Percentiles rank a stretch among this genome's conserved stretches.
Conservation (phyloP, 2,888 invertebrate species). For the Anodontia alba region DNA sequence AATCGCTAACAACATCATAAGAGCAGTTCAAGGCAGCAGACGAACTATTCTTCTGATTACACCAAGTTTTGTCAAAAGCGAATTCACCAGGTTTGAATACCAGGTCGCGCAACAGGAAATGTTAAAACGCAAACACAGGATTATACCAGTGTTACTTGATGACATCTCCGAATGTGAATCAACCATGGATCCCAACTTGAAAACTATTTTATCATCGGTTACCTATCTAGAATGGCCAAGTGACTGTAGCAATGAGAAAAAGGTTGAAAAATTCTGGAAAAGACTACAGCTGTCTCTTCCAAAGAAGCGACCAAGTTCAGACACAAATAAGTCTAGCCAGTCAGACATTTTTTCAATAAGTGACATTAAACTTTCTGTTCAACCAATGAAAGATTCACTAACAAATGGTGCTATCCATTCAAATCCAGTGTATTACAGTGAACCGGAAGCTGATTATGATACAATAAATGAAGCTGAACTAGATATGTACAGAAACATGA, state of each 20-base stretch:
- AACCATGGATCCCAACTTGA: conserved; percentile 66
- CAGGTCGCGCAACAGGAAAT: conserved; percentile 76
- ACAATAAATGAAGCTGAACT: neutral
- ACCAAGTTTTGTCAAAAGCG: conserved; percentile 70
- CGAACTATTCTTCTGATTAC: conserved; percentile 70
- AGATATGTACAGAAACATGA: neutral
- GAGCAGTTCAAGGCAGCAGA: conserved; percentile 69
- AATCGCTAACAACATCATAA: conserved; percentile 73
- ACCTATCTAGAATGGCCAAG: conserved; percentile 72
- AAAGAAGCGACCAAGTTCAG: conserved; percentile 47
- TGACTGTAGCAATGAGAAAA: conserved; percentile 49
- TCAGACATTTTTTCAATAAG: neutral
- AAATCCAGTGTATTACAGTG: neutral
- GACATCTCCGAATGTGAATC: conserved; percentile 58
- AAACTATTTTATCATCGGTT: conserved; percentile 63
- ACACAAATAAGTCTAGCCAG: neutral
- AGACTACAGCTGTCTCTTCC: conserved; percentile 67
- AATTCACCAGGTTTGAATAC: conserved; percentile 74
- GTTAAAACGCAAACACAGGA: conserved; percentile 72
- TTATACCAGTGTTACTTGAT: conserved; percentile 71
- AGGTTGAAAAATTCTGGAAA: conserved; percentile 70
- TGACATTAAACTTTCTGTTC: neutral
- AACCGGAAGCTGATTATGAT: conserved; percentile 3
- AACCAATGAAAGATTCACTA: neutral
- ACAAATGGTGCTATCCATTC: neutral